Percentiles rank a stretch among this genome's conserved stretches.
phyloP scores from a whole-genome alignment of 1,140 invertebrate species.

The Danaus plexippus region DNA sequence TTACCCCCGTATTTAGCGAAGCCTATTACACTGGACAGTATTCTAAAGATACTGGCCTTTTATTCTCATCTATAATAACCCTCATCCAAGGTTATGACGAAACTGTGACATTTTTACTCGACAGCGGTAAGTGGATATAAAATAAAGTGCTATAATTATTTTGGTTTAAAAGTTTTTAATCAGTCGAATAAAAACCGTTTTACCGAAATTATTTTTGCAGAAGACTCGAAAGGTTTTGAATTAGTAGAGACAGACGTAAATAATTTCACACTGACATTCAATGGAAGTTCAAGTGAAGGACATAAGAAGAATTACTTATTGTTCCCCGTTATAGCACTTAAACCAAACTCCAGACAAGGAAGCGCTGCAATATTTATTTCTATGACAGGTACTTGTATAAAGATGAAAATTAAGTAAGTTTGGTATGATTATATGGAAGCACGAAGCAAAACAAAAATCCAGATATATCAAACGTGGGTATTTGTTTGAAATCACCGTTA shows the following conservation, averaged over 20 bases:
- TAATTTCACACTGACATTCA: slow-evolving; percentile 12
- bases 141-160: neutral
- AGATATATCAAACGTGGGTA: no score
- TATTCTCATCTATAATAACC: slow-evolving; percentile 16
- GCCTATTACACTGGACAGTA: slow-evolving; percentile 31
- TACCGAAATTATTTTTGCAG: slow-evolving; percentile 21
- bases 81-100: slow-evolving; percentile 25
- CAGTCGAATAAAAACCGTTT: neutral
- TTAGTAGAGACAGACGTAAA: slow-evolving; percentile 15
- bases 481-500: no score
- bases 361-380: slow-evolving; percentile 16
- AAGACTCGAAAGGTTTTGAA: slow-evolving; percentile 26
- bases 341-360: slow-evolving; percentile 7
- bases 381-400: slow-evolving; percentile 11
- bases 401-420: no score
- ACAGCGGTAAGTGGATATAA: slow-evolving; percentile 23
- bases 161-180: neutral
- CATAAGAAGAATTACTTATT: slow-evolving; percentile 7
- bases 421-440: no score
- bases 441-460: no score
- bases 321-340: slow-evolving; percentile 15
- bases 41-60: slow-evolving; percentile 15
- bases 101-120: slow-evolving; percentile 25
- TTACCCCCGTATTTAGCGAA: slow-evolving; percentile 20
- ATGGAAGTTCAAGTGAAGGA: slow-evolving; percentile 10